Evolutionary conservation across 2,888 invertebrate species (phyloP).

Genomic region (Leuctra nigra): DNA sequence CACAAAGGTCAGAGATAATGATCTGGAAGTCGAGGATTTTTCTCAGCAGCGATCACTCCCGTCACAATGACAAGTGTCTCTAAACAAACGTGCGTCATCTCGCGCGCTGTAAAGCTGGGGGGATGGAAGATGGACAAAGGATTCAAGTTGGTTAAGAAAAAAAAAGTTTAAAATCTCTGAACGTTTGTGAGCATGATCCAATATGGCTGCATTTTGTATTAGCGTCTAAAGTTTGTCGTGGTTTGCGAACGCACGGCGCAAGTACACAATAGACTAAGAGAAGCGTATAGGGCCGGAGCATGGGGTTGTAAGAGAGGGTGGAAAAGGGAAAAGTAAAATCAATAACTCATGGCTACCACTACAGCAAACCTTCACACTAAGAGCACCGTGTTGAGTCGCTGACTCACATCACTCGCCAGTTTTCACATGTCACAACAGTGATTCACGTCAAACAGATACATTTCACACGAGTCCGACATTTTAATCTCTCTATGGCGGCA

Average conservation of each 20-base stretch:
- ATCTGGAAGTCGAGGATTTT: not conserved
- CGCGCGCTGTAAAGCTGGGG: not conserved
- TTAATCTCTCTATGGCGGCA: not conserved
- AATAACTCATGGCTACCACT: slow-evolving; percentile 28
- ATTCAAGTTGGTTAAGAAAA: slow-evolving; percentile 15
- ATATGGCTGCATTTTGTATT: slow-evolving; percentile 22
- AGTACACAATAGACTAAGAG: slow-evolving; percentile 18
- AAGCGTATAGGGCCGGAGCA: slow-evolving; percentile 6
- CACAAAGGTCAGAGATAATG: not conserved
- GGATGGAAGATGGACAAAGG: not conserved
- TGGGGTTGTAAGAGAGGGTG: slow-evolving; percentile 10
- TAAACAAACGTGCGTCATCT: slow-evolving; percentile 7
- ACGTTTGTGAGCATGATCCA: slow-evolving; percentile 23
- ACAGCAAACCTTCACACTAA: not conserved
- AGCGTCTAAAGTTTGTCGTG: not conserved
- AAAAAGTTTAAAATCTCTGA: slow-evolving; percentile 16
- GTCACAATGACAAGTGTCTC: slow-evolving; percentile 18
- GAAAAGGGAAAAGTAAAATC: slow-evolving; percentile 25
- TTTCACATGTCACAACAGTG: not conserved
- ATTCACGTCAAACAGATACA: not conserved
- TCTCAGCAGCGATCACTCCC: not conserved
- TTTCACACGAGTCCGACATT: not conserved
- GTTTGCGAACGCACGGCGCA: slow-evolving; percentile 12
- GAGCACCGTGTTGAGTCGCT: not conserved
- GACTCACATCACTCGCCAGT: slow-evolving; percentile 9